Conservation (phyloP, 2,797 vertebrate genomes). For the Parauchenoglanis ngamensis region DNA sequence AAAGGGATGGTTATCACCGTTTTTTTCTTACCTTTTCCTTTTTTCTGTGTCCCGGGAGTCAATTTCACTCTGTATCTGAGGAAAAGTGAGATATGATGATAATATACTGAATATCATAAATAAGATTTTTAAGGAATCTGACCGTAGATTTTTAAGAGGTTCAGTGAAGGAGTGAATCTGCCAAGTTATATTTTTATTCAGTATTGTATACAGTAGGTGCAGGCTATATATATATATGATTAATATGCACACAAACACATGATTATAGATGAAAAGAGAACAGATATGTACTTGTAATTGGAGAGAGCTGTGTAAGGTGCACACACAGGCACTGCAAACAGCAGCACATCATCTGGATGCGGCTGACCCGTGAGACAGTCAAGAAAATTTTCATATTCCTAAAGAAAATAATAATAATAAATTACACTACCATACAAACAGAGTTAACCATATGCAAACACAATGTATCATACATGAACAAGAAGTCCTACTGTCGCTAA, state of each 20-base stretch:
- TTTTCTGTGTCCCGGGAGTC: constrained; percentile 94
- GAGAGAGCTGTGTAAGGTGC: constrained; percentile 91
- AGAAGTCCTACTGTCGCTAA: not conserved
- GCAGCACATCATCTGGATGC: constrained; percentile 85
- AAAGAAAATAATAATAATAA: constrained; percentile 11
- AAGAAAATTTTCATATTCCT: constrained; percentile 83
- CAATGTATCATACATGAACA: not conserved
- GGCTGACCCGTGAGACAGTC: constrained; percentile 91
- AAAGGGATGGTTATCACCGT: not conserved
- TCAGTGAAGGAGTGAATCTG: not conserved
- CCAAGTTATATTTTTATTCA: not conserved
- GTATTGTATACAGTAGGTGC: not conserved
- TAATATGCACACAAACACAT: not conserved
- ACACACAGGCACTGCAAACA: constrained; percentile 92
- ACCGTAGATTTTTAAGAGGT: not conserved
- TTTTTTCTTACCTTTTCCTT: constrained; percentile 88
- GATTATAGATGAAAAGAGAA: not conserved
- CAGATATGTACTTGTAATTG: constrained; percentile 84
- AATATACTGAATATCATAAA: not conserved
- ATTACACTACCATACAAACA: not conserved
- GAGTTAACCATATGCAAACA: not conserved
- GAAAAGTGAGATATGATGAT: not conserved
- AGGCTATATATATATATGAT: not conserved
- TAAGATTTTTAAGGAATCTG: not conserved
- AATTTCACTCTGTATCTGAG: constrained; percentile 94